These are phyloP conservation scores for Didymodactylos carnosus DNA, from an alignment of 2,888 invertebrate genomes.

Conservation along the genomic window DNA sequence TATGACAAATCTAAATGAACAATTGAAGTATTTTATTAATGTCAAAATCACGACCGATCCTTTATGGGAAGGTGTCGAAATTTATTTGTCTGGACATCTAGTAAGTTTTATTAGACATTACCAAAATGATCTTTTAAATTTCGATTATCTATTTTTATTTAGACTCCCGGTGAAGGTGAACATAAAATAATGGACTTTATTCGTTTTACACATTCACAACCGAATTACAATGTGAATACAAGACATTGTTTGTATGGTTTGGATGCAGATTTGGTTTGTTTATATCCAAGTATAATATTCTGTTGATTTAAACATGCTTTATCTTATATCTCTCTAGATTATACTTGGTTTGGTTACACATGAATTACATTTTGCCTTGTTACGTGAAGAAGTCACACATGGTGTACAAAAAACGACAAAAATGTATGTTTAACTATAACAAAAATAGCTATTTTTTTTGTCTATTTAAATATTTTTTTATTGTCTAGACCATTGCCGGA, in stretches of 20 bases:
- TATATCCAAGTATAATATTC: too few relatives aligned
- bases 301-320: background rate
- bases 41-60: slow-evolving; percentile 57
- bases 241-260: slow-evolving; percentile 85
- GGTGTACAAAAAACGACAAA: background rate
- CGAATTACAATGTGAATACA: slow-evolving; percentile 68
- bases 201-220: slow-evolving; percentile 54
- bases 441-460: background rate
- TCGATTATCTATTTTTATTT: background rate
- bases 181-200: slow-evolving; percentile 99
- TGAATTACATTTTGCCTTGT: slow-evolving; percentile 75
- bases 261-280: slow-evolving; percentile 63
- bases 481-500: slow-evolving; percentile 34
- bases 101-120: slow-evolving; percentile 39
- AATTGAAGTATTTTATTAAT: slow-evolving; percentile 64
- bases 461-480: slow-evolving; percentile 37
- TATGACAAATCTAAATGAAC: slow-evolving; percentile 68
- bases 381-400: slow-evolving; percentile 65
- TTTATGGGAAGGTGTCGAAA: slow-evolving; percentile 62
- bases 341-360: slow-evolving; percentile 80
- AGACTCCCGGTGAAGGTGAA: slow-evolving; percentile 81
- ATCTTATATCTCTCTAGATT: background rate
- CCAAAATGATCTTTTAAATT: too few relatives aligned
- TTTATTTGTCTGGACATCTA: slow-evolving; percentile 78
- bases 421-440: too few relatives aligned